Percentiles rank a stretch among this genome's conserved stretches.
Evolutionary conservation across 2,888 invertebrate species (phyloP).

Genomic region (Lasioglossum oenotherae): DNA sequence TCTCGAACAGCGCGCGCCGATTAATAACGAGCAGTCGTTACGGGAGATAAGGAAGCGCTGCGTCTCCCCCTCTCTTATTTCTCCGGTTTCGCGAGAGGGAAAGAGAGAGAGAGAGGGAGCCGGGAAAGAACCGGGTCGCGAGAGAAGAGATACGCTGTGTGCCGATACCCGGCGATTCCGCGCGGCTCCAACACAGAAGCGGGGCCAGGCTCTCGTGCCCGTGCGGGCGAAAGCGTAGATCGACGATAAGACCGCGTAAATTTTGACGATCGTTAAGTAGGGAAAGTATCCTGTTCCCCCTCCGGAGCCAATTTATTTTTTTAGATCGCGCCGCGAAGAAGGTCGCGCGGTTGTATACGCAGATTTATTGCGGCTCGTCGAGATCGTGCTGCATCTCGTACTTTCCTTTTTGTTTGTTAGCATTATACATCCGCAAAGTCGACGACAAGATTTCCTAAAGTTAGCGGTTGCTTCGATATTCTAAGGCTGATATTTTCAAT

Average conservation of each 20-base stretch:
- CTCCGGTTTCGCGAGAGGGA: conserved; percentile 48
- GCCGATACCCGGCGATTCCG: conserved; percentile 31
- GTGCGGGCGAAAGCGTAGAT: conserved; percentile 27
- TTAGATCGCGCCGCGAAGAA: background rate
- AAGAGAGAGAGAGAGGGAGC: background rate
- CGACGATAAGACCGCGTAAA: conserved; percentile 49
- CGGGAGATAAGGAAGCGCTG: conserved; percentile 78
- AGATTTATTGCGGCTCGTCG: background rate
- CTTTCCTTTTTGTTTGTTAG: background rate
- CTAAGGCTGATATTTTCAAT: background rate
- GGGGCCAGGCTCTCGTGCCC: background rate
- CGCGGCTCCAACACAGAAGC: conserved; percentile 8
- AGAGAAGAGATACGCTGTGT: conserved; percentile 41
- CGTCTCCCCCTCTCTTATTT: conserved; percentile 67
- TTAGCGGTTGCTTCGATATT: background rate
- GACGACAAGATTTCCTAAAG: background rate
- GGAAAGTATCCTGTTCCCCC: conserved; percentile 20
- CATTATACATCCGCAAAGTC: background rate
- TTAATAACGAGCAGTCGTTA: conserved; percentile 83
- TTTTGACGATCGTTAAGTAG: conserved; percentile 51
- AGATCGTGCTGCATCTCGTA: background rate
- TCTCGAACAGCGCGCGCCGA: conserved; percentile 76
- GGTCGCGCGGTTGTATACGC: background rate
- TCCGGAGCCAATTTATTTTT: conserved; percentile 31
- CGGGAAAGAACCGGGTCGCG: conserved; percentile 56